These are phyloP conservation scores for Halcyon senegalensis DNA, from an alignment of 2,113 vertebrate species.

Conservation along the genomic window DNA sequence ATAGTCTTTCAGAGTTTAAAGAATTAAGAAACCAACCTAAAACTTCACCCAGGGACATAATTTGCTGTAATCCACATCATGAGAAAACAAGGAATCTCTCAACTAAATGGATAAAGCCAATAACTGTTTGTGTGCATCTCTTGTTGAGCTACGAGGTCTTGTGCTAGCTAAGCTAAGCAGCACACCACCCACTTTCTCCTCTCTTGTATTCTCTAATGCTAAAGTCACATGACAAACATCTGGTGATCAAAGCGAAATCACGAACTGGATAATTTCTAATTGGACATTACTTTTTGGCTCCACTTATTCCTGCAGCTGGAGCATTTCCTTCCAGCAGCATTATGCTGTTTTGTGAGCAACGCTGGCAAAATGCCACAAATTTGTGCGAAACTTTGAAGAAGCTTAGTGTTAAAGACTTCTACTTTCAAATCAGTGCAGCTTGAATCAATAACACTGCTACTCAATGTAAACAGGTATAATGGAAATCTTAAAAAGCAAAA, in stretches of 20 bases:
- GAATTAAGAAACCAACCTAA: background rate
- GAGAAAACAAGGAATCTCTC: background rate
- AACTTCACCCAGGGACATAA: background rate
- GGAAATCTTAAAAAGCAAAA: constrained; percentile 63
- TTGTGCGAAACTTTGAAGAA: constrained; percentile 44
- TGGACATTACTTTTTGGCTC: constrained; percentile 45
- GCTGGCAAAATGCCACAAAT: constrained; percentile 23
- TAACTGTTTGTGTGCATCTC: background rate
- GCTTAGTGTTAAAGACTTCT: constrained; percentile 26
- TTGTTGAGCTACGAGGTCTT: background rate
- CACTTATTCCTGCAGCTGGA: constrained; percentile 45
- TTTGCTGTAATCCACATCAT: background rate
- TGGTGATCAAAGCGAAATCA: constrained; percentile 50
- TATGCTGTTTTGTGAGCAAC: background rate
- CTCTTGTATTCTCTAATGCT: background rate
- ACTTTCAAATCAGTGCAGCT: constrained; percentile 32
- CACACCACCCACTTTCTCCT: background rate
- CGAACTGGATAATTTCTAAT: constrained; percentile 33
- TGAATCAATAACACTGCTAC: constrained; percentile 5
- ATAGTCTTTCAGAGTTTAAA: background rate
- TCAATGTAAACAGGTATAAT: constrained; percentile 20
- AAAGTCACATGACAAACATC: constrained; percentile 34
- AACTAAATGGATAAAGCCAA: background rate
- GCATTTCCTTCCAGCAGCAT: constrained; percentile 3
- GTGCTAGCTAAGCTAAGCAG: background rate